These are phyloP conservation scores for Sinodicranocentrus sp. DNA, from an alignment of 2,888 invertebrate species.

Conservation along the genomic window DNA sequence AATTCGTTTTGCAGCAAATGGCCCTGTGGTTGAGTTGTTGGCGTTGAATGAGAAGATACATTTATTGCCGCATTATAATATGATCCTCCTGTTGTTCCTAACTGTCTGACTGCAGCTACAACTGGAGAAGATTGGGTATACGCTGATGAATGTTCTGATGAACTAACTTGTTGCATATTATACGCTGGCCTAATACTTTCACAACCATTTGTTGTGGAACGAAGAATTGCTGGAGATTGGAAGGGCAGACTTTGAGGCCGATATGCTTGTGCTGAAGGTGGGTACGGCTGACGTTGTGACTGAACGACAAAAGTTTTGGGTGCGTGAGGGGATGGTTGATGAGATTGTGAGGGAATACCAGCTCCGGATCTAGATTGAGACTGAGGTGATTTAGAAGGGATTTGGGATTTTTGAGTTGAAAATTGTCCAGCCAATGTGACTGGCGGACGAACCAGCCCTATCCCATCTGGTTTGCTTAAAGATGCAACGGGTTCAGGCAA, in stretches of 20 bases:
- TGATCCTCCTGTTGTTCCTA: no score
- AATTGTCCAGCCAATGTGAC: conserved; percentile 8
- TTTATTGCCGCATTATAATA: no score
- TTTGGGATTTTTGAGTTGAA: conserved; percentile 5
- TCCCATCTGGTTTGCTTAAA: neutral
- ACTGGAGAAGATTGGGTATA: no score
- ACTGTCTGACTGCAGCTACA: no score
- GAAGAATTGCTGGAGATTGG: conserved; percentile 26
- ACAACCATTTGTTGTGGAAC: conserved; percentile 51
- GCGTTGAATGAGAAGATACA: no score
- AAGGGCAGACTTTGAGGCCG: conserved; percentile 1
- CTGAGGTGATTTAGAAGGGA: no score
- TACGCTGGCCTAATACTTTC: conserved; percentile 21
- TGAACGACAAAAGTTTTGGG: neutral
- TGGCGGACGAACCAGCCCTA: no score
- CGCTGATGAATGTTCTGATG: no score
- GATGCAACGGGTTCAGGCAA: conserved; percentile 6
- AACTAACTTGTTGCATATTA: neutral
- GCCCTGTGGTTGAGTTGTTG: no score
- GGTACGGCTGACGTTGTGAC: neutral
- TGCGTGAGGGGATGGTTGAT: conserved; percentile 21
- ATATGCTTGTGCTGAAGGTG: conserved; percentile 9
- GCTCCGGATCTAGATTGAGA: no score
- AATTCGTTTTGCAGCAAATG: no score
- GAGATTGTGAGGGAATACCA: no score